A percentile compares a stretch with the other conserved stretches of the same genome.
Conservation (phyloP, 2,888 invertebrate species). For the Podotricha telesiphe region DNA sequence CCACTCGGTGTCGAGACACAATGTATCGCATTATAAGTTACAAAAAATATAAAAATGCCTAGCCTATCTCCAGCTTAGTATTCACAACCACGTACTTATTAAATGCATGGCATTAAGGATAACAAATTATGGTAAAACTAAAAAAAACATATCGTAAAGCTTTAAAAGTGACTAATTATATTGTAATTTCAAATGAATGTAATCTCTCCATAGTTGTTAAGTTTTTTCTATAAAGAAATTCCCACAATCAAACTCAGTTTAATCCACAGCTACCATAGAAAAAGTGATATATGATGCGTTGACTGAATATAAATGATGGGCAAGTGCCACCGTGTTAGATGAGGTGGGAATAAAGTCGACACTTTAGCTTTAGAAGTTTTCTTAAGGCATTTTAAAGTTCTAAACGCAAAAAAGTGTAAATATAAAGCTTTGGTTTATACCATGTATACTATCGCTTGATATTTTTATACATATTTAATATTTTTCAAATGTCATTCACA, state of each 20-base stretch:
- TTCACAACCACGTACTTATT: not conserved
- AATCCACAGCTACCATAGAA: conserved; percentile 34
- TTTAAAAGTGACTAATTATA: conserved; percentile 13
- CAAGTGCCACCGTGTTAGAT: conserved; percentile 12
- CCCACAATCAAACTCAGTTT: conserved; percentile 29
- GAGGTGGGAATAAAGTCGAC: conserved; percentile 1
- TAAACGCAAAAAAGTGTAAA: not conserved
- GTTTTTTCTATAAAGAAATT: conserved; percentile 30
- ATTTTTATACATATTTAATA: no score
- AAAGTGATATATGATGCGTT: conserved; percentile 40
- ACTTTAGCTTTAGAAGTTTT: not conserved
- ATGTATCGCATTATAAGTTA: no score
- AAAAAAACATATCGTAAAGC: not conserved
- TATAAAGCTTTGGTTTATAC: not conserved
- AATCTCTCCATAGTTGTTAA: conserved; percentile 4
- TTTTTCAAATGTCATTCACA: no score
- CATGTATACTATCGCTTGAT: no score
- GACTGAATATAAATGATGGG: conserved; percentile 24
- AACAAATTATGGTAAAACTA: not conserved
- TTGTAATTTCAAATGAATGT: conserved; percentile 8
- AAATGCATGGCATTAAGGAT: not conserved
- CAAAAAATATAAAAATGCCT: no score
- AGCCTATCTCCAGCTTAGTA: no score
- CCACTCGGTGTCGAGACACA: no score
- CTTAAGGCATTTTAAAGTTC: not conserved